Evolutionary conservation across 2,113 vertebrate species (phyloP).

Genomic region (Elephas maximus): DNA sequence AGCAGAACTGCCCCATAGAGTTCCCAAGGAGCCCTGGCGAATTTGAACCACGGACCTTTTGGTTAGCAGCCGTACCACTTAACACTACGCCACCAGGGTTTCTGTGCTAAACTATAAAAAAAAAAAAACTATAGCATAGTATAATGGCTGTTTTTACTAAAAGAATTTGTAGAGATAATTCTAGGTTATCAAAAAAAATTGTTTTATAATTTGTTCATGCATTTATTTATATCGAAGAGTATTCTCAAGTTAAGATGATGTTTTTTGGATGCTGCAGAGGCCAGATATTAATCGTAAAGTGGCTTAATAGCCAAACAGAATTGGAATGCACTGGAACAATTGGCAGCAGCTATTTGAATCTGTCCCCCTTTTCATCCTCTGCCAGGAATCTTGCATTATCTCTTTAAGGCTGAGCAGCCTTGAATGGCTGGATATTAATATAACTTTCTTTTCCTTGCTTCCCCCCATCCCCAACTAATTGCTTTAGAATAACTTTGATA

Average conservation of each 20-base stretch:
- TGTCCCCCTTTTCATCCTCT: not conserved
- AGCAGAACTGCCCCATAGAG: no score
- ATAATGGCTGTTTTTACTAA: not conserved
- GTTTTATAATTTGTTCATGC: not conserved
- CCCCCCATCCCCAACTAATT: not conserved
- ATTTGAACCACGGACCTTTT: no score
- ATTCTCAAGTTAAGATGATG: not conserved
- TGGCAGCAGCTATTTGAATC: not conserved
- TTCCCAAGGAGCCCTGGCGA: no score
- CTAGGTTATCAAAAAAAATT: not conserved
- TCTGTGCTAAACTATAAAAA: no score
- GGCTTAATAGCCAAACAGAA: not conserved
- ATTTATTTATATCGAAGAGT: constrained; percentile 19
- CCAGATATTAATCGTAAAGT: constrained; percentile 45
- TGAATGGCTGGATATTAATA: constrained; percentile 12
- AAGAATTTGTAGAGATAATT: constrained; percentile 26
- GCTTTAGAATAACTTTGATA: constrained; percentile 35
- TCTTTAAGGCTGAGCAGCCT: not conserved
- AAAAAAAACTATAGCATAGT: no score
- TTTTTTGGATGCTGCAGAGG: not conserved
- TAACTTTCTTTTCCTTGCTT: constrained; percentile 36
- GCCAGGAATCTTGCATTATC: constrained; percentile 40
- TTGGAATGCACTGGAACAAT: not conserved
- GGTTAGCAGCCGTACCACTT: no score
- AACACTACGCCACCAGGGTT: no score